Conservation (phyloP, 2,888 invertebrate genomes). For the Orthosia incerta region DNA sequence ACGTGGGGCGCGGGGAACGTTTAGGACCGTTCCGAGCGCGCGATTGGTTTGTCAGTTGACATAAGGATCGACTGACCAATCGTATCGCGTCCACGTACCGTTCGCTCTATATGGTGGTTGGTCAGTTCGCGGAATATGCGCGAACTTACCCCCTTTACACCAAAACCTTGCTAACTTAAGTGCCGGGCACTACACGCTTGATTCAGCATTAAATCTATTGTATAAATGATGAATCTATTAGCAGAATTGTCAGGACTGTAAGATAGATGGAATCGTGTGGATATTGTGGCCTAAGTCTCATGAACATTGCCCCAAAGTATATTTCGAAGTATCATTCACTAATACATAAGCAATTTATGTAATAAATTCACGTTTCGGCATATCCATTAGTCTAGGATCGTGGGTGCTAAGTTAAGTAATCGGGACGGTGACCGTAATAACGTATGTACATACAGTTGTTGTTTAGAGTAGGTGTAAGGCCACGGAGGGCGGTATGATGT, state of each 20-base stretch:
- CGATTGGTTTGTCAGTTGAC: no score
- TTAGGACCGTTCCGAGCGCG: no score
- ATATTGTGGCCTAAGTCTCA: conserved; percentile 72
- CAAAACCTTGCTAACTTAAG: no score
- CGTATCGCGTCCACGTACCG: no score
- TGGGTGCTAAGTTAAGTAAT: conserved; percentile 83
- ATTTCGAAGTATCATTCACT: conserved; percentile 64
- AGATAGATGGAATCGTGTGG: conserved; percentile 28
- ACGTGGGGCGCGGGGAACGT: no score
- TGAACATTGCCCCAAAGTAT: conserved; percentile 72
- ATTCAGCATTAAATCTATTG: conserved; percentile 50
- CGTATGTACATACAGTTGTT: conserved; percentile 78
- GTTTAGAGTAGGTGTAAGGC: conserved; percentile 77
- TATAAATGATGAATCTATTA: conserved; percentile 51
- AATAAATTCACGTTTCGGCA: conserved; percentile 75
- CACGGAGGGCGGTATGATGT: conserved; percentile 56
- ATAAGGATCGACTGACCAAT: no score
- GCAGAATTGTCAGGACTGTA: conserved; percentile 37
- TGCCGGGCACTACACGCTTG: no score
- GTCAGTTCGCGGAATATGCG: no score
- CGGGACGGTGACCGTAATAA: conserved; percentile 71
- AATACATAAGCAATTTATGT: conserved; percentile 68
- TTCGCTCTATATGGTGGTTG: no score
- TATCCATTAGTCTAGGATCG: conserved; percentile 82
- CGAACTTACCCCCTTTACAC: no score